Evolutionary conservation across 2,113 vertebrate species (phyloP).

Genomic region (Zosterops borbonicus): DNA sequence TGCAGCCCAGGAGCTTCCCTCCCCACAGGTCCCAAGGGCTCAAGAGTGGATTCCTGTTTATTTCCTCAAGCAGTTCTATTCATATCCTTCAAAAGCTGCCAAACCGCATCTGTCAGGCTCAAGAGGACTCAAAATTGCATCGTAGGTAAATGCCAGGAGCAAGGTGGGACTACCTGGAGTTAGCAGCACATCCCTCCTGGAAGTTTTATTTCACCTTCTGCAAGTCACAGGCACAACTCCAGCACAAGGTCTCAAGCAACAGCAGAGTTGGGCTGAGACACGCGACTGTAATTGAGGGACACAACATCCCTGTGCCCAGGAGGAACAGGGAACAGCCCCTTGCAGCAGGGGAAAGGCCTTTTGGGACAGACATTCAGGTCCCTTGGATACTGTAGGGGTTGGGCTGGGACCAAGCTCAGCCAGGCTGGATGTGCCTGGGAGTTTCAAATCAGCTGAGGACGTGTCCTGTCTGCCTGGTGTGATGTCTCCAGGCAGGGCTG

Average conservation of each 20-base stretch:
- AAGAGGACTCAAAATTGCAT: neutral
- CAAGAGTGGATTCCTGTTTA: conserved; percentile 41
- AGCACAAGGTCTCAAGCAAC: neutral
- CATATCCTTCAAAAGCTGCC: conserved; percentile 33
- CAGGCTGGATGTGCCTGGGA: neutral
- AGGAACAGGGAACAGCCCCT: neutral
- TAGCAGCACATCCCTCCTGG: neutral
- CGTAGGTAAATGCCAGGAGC: neutral
- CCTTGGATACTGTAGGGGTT: neutral
- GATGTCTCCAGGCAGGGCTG: neutral
- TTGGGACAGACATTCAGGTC: neutral
- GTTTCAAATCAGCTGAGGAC: neutral
- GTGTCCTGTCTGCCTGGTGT: neutral
- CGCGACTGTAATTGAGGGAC: neutral
- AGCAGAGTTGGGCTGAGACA: neutral
- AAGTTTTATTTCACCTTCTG: neutral
- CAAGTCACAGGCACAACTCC: neutral
- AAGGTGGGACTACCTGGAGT: neutral
- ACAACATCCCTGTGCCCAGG: rapidly evolving
- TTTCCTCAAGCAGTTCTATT: conserved; percentile 41
- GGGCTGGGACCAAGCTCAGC: neutral
- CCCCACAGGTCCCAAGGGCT: neutral
- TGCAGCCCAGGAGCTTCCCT: neutral
- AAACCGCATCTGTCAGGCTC: neutral
- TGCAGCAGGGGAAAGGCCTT: neutral